These are phyloP conservation scores for Nerophis lumbriciformis DNA, from an alignment of 2,113 vertebrate genomes.

Conservation along the genomic window DNA sequence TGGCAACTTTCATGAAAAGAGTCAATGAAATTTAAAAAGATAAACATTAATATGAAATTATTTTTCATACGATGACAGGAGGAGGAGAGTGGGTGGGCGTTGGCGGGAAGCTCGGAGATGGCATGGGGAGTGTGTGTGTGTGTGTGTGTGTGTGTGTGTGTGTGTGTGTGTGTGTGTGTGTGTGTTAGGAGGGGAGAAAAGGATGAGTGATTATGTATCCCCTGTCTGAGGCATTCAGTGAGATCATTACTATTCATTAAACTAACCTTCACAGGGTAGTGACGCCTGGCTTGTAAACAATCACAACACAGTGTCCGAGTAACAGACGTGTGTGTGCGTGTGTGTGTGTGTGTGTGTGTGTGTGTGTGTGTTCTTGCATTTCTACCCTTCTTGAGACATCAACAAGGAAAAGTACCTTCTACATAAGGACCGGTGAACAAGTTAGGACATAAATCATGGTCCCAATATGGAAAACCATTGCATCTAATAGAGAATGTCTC, in stretches of 20 bases:
- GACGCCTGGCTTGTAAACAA: constrained; percentile 87
- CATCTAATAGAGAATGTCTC: no score
- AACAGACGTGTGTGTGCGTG: constrained; percentile 63
- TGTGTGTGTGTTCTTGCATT: no score
- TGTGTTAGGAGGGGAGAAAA: constrained; percentile 43
- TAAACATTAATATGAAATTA: constrained; percentile 65
- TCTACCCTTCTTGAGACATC: no score
- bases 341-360: constrained; percentile 33
- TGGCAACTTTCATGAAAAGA: constrained; percentile 44
- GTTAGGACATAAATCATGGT: no score
- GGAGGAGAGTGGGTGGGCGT: constrained; percentile 21
- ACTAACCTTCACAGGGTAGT: constrained; percentile 91
- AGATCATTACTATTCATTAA: constrained; percentile 91
- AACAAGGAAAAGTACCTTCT: no score
- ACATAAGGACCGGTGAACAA: no score
- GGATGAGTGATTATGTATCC: constrained; percentile 74
- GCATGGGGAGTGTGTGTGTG: constrained; percentile 23
- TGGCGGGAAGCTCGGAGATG: constrained; percentile 13
- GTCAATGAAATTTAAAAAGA: constrained; percentile 47
- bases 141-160: neutral
- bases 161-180: constrained; percentile 8
- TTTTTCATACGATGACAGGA: constrained; percentile 61
- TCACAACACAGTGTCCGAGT: constrained; percentile 74
- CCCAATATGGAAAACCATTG: no score
- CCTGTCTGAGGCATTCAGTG: constrained; percentile 72